phyloP scores from a whole-genome alignment of 2,888 invertebrate genomes.

The Diarsia rubi region DNA sequence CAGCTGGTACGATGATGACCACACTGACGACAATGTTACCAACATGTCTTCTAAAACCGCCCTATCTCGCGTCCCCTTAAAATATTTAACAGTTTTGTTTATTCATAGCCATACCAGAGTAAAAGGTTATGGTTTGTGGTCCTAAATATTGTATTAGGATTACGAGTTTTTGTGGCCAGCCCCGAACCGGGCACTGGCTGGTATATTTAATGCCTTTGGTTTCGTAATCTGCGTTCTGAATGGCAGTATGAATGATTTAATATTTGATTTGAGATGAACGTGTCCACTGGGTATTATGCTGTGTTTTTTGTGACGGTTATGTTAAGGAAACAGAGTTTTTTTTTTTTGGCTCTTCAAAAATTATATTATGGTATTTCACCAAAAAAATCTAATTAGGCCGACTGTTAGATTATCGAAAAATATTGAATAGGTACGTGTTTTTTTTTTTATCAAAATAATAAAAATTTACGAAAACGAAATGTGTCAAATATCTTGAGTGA shows the following conservation, averaged over 20 bases:
- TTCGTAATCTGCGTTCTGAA: slow-evolving; percentile 33
- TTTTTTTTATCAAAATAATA: no score
- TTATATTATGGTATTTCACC: no score
- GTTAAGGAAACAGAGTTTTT: no score
- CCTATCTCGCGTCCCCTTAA: slow-evolving; percentile 42
- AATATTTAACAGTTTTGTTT: slow-evolving; percentile 67
- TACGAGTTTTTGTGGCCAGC: slow-evolving; percentile 58
- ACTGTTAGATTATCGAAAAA: no score
- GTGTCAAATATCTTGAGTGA: no score
- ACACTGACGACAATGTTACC: not conserved
- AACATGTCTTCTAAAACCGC: slow-evolving; percentile 8
- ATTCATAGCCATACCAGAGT: slow-evolving; percentile 63
- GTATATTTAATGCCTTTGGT: slow-evolving; percentile 47
- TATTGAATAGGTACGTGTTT: no score
- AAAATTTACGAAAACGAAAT: no score
- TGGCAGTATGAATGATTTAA: slow-evolving; percentile 21
- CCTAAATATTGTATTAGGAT: slow-evolving; percentile 67
- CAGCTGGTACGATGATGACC: not conserved
- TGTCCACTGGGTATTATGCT: not conserved
- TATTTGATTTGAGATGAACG: slow-evolving; percentile 10
- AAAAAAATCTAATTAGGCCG: no score
- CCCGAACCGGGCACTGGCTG: slow-evolving; percentile 24
- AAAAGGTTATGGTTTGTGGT: slow-evolving; percentile 67
- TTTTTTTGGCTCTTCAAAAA: no score
- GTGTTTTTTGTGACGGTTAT: not conserved